Evolutionary conservation across 2,113 vertebrate genomes (phyloP).

Genomic region (Ailurus styani): DNA sequence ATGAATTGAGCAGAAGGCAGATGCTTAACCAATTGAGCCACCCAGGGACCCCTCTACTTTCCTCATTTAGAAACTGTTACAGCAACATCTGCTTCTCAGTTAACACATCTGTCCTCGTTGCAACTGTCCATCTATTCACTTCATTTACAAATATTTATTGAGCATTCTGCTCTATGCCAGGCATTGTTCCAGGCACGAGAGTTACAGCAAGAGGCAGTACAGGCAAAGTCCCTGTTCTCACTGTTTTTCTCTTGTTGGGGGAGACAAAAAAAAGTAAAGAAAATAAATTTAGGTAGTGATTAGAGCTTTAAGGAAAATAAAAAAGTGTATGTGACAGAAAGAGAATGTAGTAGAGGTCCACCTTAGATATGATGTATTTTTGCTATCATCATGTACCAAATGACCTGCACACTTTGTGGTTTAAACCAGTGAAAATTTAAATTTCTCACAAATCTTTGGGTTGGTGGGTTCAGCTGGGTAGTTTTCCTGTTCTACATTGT

Average conservation of each 20-base stretch:
- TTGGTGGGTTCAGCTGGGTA: background rate
- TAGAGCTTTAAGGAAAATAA: background rate
- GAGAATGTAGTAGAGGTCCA: background rate
- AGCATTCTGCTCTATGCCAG: background rate
- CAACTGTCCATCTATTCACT: background rate
- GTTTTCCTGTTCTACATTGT: background rate
- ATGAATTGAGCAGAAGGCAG: background rate
- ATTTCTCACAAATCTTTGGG: background rate
- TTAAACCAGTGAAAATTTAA: background rate
- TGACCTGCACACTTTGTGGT: background rate
- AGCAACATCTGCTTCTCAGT: background rate
- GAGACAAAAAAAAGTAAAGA: background rate
- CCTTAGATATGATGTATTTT: background rate
- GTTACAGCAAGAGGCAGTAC: background rate
- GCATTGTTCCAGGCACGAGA: background rate
- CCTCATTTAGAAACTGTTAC: background rate
- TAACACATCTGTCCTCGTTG: background rate
- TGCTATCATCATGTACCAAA: background rate
- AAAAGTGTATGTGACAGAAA: background rate
- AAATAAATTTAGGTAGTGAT: background rate
- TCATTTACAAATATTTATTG: background rate
- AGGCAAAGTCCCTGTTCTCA: background rate
- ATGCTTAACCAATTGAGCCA: background rate
- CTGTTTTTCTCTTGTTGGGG: background rate
- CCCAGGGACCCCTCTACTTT: background rate